Evolutionary conservation across 2,113 vertebrate genomes (phyloP), one percentile per base, ranked within the genome.

Genomic region (Dinomys branickii): DNA sequence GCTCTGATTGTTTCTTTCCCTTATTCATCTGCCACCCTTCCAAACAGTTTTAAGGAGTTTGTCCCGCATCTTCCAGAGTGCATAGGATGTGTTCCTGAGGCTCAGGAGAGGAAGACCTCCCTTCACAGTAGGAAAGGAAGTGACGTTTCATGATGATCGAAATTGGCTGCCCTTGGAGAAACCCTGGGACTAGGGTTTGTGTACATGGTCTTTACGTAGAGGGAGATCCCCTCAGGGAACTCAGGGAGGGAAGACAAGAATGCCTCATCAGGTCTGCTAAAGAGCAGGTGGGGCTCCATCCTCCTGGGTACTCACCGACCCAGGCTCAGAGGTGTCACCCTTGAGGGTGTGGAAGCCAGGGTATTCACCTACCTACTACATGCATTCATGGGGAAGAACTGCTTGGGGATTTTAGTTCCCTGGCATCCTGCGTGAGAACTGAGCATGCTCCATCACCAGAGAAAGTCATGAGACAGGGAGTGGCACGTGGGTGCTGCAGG

Each of bases 1-100:
- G 0, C n/a, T 93, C n/a, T 82, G 14, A 67, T 73, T 33, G 88
- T 73, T 85, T 78, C 56, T 67, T 95, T 41, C 47, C 38, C n/a
- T 80, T 24, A 30, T 41, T 85, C 56, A 41, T 88, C 54, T 35
- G 35, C 28, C 67, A 58, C 59, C 41, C 33, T 93, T 91, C 56
- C 63, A 97, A 90, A 59, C 13, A 33, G 14, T 91, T 86, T 78
- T 22, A 63, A 93, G 77, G 69, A 94, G 73, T 38, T 35, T 88
- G 9, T 94, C 54, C 41, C 41, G 20, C 87, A 77, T 81, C 30
- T 94, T 85, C 33, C 77, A 90, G 83, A 94, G n/a, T 35, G 17
- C 67, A 67, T 17, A 85, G 3, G 41, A 41, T 50, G 14, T 71
- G 54, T 35, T 83, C 58, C 44, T 91, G 78, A 67, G 56, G 30